These are phyloP conservation scores for Sebastes itinus DNA, from an alignment of 2,797 vertebrate genomes.

Conservation along the genomic window DNA sequence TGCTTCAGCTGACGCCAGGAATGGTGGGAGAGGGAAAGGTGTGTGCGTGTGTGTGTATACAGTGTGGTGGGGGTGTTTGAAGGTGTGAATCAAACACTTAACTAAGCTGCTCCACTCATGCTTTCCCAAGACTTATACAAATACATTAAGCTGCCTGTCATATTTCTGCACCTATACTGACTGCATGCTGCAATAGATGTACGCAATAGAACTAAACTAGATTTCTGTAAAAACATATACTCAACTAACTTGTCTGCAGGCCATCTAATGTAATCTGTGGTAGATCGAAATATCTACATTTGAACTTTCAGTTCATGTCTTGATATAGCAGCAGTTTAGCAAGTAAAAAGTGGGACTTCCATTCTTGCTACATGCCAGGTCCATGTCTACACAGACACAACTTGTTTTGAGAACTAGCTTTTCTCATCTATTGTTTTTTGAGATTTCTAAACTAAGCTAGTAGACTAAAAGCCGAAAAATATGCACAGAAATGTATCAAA, in stretches of 20 bases:
- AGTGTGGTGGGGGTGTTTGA: slow-evolving; percentile 5
- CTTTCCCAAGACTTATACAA: slow-evolving; percentile 31
- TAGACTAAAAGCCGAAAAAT: background rate
- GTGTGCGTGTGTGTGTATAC: slow-evolving; percentile 35
- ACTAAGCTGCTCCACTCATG: slow-evolving; percentile 49
- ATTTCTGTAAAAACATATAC: background rate
- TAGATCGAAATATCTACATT: background rate
- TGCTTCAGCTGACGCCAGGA: slow-evolving; percentile 49
- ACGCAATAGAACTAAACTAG: background rate
- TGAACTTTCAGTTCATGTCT: background rate
- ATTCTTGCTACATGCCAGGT: background rate
- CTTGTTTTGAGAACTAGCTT: background rate
- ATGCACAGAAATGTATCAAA: too few species aligned
- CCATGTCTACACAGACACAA: background rate
- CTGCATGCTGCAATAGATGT: background rate
- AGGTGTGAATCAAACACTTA: slow-evolving; percentile 64
- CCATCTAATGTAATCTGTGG: background rate
- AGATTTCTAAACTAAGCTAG: background rate
- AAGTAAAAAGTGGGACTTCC: background rate
- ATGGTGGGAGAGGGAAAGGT: slow-evolving; percentile 40
- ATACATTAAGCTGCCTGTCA: slow-evolving; percentile 20
- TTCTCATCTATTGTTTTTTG: background rate
- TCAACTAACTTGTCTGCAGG: background rate
- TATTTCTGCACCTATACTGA: background rate
- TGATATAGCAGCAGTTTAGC: background rate